These are phyloP conservation scores for Notolabrus celidotus DNA, from an alignment of 2,797 vertebrate species.

Conservation along the genomic window DNA sequence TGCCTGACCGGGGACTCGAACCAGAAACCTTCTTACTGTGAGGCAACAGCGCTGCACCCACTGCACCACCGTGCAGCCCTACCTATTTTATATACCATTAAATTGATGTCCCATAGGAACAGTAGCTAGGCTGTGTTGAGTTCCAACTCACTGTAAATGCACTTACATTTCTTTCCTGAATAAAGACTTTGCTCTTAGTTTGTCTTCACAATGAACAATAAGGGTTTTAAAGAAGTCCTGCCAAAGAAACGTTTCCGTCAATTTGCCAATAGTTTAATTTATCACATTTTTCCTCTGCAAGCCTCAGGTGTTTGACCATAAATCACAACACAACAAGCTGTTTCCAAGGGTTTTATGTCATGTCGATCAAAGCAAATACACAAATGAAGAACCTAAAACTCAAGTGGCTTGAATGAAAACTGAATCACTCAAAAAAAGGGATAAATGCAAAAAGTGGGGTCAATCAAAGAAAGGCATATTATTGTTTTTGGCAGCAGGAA, in stretches of 20 bases:
- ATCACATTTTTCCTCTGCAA: not conserved
- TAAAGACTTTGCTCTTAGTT: too few relatives aligned
- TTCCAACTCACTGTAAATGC: too few relatives aligned
- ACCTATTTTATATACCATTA: too few relatives aligned
- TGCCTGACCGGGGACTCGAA: too few relatives aligned
- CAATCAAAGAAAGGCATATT: not conserved
- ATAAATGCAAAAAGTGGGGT: conserved; percentile 1
- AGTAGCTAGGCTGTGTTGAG: too few relatives aligned
- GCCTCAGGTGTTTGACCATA: not conserved
- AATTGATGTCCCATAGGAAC: too few relatives aligned
- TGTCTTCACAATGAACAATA: not conserved
- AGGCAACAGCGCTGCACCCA: too few relatives aligned
- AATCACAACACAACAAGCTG: conserved; percentile 7
- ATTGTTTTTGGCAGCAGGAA: conserved; percentile 13
- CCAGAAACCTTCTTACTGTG: too few relatives aligned
- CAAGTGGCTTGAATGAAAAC: not conserved
- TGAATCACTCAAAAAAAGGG: not conserved
- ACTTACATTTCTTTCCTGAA: not conserved
- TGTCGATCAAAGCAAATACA: not conserved
- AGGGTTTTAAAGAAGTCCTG: not conserved
- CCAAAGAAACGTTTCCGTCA: not conserved
- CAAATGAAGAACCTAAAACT: not conserved
- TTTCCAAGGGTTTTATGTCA: conserved; percentile 1
- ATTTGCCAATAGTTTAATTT: not conserved
- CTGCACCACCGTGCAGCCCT: too few relatives aligned